These are phyloP conservation scores for Paguma larvata DNA, from an alignment of 2,797 vertebrate species.

Conservation along the genomic window DNA sequence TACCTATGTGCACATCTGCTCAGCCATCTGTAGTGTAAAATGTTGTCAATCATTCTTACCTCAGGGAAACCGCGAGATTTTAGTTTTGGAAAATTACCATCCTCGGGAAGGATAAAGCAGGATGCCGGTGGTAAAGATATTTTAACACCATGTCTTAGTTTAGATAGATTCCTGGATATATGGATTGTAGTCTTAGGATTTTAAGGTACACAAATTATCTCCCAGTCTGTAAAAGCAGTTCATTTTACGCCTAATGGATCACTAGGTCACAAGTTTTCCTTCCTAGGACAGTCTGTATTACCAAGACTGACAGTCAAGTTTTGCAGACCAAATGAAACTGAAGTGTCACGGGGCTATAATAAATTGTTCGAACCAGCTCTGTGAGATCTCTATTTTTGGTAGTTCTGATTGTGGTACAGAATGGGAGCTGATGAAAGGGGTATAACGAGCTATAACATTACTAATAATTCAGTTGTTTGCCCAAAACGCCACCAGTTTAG, in stretches of 20 bases:
- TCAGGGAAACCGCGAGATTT: slow-evolving; percentile 72
- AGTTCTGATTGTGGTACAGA: background rate
- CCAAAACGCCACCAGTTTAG: background rate
- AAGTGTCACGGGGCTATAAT: background rate
- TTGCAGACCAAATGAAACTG: slow-evolving; percentile 53
- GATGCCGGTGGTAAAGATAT: slow-evolving; percentile 46
- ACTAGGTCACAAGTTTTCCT: background rate
- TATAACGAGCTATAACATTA: background rate
- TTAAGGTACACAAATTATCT: slow-evolving; percentile 56
- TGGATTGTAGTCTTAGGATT: slow-evolving; percentile 39
- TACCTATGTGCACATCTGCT: slow-evolving; percentile 73
- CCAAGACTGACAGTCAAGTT: slow-evolving; percentile 9
- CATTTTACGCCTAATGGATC: slow-evolving; percentile 19
- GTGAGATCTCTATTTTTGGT: background rate
- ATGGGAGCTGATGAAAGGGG: background rate
- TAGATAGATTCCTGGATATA: slow-evolving; percentile 39
- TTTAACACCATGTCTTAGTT: slow-evolving; percentile 47
- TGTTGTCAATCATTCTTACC: slow-evolving; percentile 77
- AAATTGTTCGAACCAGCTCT: background rate
- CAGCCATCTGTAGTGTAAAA: slow-evolving; percentile 73
- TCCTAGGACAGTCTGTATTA: background rate
- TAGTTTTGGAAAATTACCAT: slow-evolving; percentile 74
- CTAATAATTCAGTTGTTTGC: background rate
- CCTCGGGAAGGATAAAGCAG: slow-evolving; percentile 59
- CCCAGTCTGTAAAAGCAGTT: slow-evolving; percentile 10